These are phyloP conservation scores for Drosophila monieri DNA, from an alignment of 2,888 invertebrate genomes.

Conservation along the genomic window DNA sequence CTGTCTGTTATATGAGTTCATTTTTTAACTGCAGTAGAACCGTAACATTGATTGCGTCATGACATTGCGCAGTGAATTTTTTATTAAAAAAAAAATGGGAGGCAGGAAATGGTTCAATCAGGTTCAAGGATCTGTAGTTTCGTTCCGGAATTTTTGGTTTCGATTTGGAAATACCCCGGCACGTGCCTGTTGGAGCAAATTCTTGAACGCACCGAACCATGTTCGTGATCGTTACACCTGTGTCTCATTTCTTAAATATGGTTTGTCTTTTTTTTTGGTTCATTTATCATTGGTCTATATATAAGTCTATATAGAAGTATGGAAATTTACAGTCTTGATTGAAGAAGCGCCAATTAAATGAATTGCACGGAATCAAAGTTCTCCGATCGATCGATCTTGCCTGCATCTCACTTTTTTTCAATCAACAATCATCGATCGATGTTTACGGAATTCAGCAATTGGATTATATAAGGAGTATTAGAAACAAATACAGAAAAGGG, in stretches of 20 bases:
- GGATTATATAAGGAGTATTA: constrained; percentile 60
- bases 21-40: constrained; percentile 1
- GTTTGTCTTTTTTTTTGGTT: neutral
- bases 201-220: constrained; percentile 46
- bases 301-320: constrained; percentile 31
- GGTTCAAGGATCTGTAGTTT: constrained; percentile 59
- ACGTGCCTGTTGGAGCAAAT: constrained; percentile 62
- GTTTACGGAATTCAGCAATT: constrained; percentile 72
- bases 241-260: constrained; percentile 5
- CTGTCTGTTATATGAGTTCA: neutral
- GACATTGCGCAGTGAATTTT: constrained; percentile 3
- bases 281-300: neutral
- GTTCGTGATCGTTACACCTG: constrained; percentile 63
- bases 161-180: constrained; percentile 25
- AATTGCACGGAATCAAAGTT: constrained; percentile 59
- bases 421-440: constrained; percentile 41
- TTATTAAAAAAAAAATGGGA: neutral
- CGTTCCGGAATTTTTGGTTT: constrained; percentile 39
- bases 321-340: constrained; percentile 58
- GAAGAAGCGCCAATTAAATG: constrained; percentile 66
- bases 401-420: constrained; percentile 42
- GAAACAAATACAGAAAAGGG: constrained; percentile 42
- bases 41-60: constrained; percentile 24
- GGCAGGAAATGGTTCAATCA: constrained; percentile 36
- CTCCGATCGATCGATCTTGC: neutral